Base-by-base conservation (phyloP, 2,113 vertebrate genomes). In the Monopterus albus region DNA sequence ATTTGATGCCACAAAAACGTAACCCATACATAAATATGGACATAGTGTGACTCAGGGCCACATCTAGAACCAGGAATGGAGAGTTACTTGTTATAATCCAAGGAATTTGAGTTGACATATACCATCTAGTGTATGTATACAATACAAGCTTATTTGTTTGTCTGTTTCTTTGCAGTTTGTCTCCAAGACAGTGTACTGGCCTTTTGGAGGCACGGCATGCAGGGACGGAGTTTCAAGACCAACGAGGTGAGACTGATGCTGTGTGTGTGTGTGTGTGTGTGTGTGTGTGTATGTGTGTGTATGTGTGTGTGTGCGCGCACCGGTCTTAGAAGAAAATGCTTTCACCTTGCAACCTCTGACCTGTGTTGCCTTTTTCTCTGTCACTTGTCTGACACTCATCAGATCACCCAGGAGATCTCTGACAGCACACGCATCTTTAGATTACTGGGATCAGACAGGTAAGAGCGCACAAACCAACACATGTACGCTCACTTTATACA, bases 321-420 rank as follows among this genome's bases (percentile, higher is more conserved):
- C n/a, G n/a, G n/a, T n/a, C n/a, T 31, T 7, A 31, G 29, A 31
- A 31, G 8, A 31, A 31, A 31, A 5, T 31, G 47, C 3, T 2
- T 9, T 45, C 8, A 13, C n/a, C 21, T 14, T 10, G 0, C 6
- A 2, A 20, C 2, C 13, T 56, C 26, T 47, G 13, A 43, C 4
- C 9, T 38, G 21, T 35, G n/a, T 20, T 1, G 31, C 3, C 9
- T 15, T 3, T 25, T 0, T 39, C 20, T 36, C 28, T 62, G 28
- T 63, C 7, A 25, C 7, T 42, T 39, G 10, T 79, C 14, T 71
- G 76, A 66, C 7, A 23, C 85, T 70, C 20, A 70, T 83, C 83
- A 97, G 97, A 96, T 99, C 91, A 99, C 98, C 18, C 98, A 99
- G 87, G 97, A 98, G 93, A 99, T 99, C 91, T 98, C 96, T 14